A percentile compares a stretch with the other conserved stretches of the same genome.
Evolutionary conservation across 2,113 vertebrate genomes (phyloP).

Genomic region (Labeo rohita): DNA sequence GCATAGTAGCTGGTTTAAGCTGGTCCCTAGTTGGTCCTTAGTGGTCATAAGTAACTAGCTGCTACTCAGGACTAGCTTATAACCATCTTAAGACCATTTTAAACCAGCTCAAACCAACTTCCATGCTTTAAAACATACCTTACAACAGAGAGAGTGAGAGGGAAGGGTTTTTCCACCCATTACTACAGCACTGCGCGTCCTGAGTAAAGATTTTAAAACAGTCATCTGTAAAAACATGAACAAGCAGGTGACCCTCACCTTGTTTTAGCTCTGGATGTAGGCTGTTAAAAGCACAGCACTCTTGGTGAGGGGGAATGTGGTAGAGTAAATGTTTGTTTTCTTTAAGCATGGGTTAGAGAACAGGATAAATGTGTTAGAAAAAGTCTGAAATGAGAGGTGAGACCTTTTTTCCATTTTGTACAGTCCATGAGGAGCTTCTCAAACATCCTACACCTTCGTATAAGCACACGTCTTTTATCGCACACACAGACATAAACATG

Average conservation of each 20-base stretch:
- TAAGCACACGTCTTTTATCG: constrained; percentile 21
- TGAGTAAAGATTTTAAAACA: neutral
- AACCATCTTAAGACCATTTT: no score
- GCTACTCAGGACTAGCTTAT: no score
- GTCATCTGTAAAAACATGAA: constrained; percentile 37
- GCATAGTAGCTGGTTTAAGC: no score
- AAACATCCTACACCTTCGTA: neutral
- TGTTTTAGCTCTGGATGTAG: constrained; percentile 12
- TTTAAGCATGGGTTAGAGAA: constrained; percentile 8
- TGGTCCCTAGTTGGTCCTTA: no score
- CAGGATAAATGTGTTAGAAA: constrained; percentile 1
- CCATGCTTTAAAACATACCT: no score
- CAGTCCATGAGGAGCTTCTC: neutral
- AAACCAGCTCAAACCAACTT: no score
- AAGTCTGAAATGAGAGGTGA: neutral
- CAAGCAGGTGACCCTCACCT: constrained; percentile 41
- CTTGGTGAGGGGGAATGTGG: neutral
- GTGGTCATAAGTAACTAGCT: no score
- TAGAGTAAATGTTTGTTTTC: constrained; percentile 65
- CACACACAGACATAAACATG: constrained; percentile 44
- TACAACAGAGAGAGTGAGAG: neutral
- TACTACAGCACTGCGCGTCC: constrained; percentile 19
- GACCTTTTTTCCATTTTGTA: constrained; percentile 3
- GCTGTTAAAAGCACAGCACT: constrained; percentile 40
- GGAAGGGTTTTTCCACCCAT: constrained; percentile 44